phyloP scores from a whole-genome alignment of 2,888 invertebrate genomes.

The Aphodius sticticus region DNA sequence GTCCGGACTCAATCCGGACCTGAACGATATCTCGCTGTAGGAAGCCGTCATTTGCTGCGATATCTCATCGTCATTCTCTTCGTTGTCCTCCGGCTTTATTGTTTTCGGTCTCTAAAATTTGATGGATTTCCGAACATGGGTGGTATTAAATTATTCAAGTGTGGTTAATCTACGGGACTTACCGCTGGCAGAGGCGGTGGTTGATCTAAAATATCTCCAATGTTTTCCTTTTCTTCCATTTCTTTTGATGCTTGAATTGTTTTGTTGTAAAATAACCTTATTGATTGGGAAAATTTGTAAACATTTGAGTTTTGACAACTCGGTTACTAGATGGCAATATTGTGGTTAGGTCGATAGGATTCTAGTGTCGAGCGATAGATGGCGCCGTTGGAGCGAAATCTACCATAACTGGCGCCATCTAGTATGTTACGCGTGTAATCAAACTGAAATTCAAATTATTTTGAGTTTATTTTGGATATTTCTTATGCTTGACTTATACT shows the following conservation, averaged over 20 bases:
- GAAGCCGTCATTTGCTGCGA: slow-evolving; percentile 79
- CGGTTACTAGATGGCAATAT: neutral
- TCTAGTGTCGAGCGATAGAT: neutral
- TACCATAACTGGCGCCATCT: neutral
- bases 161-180: neutral
- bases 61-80: slow-evolving; percentile 62
- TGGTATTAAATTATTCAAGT: neutral
- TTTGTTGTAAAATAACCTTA: slow-evolving; percentile 4
- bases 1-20: slow-evolving; percentile 67
- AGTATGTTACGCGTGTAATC: neutral
- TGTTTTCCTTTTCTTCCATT: neutral
- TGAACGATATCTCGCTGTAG: slow-evolving; percentile 80
- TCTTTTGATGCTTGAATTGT: neutral
- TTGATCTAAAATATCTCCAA: neutral
- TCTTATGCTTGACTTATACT: neutral
- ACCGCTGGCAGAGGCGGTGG: neutral
- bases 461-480: neutral
- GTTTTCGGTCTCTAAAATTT: slow-evolving; percentile 9
- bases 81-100: slow-evolving; percentile 25
- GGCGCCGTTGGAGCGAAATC: neutral
- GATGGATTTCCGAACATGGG: neutral
- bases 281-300: neutral
- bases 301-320: neutral
- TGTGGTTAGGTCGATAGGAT: neutral
- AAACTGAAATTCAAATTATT: neutral